Evolutionary conservation across 2,797 vertebrate genomes (phyloP).

Genomic region (Benthosema pterotum): DNA sequence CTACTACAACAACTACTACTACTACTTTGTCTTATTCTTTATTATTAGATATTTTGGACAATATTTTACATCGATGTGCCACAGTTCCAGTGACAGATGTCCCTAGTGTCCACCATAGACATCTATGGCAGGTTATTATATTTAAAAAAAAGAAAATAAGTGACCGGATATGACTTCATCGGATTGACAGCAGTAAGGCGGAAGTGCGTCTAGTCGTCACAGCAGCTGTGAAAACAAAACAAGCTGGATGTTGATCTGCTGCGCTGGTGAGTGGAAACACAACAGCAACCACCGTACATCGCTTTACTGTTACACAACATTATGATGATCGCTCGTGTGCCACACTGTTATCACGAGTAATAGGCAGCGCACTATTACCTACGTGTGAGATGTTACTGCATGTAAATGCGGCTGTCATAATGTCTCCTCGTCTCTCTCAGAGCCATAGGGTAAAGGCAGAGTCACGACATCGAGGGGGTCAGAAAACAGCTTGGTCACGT

Average conservation of each 20-base stretch:
- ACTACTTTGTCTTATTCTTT: no score
- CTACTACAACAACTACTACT: no score
- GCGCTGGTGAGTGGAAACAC: conserved; percentile 77
- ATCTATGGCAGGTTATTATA: no score
- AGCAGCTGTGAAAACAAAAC: conserved; percentile 80
- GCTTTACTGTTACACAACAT: not conserved
- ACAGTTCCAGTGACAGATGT: no score
- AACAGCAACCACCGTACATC: not conserved
- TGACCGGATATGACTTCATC: conserved; percentile 54
- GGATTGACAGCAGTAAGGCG: conserved; percentile 53
- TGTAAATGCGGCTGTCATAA: not conserved
- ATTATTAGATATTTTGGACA: no score
- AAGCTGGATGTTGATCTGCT: conserved; percentile 54
- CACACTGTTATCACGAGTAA: not conserved
- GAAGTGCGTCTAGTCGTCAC: conserved; percentile 69
- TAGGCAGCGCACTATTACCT: no score
- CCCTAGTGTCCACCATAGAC: no score
- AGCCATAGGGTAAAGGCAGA: no score
- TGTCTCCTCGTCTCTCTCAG: conserved; percentile 54
- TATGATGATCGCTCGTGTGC: not conserved
- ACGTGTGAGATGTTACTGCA: not conserved
- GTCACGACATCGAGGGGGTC: no score
- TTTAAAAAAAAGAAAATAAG: not conserved
- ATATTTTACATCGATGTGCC: no score
- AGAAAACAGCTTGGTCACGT: no score